These are phyloP conservation scores for Lagria hirta DNA, from an alignment of 2,888 invertebrate genomes.

Conservation along the genomic window DNA sequence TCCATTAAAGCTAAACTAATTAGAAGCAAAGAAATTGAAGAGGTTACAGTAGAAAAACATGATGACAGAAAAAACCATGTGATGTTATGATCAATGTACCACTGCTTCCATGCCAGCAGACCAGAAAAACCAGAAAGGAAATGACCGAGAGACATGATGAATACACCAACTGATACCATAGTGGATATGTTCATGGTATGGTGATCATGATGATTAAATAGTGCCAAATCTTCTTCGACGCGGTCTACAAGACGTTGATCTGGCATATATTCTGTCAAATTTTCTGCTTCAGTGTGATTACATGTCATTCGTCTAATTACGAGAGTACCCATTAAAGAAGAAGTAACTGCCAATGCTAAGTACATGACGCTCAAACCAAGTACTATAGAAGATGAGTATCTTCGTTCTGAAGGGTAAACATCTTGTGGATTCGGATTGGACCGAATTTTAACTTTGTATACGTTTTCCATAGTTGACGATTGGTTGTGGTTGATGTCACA, in stretches of 20 bases:
- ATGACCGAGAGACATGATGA: slow-evolving; percentile 58
- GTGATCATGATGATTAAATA: slow-evolving; percentile 9
- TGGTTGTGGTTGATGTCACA: no score
- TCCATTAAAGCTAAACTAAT: slow-evolving; percentile 27
- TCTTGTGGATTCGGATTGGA: slow-evolving; percentile 61
- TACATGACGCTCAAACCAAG: slow-evolving; percentile 66
- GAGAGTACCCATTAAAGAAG: slow-evolving; percentile 60
- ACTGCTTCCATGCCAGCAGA: slow-evolving; percentile 63
- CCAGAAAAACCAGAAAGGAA: slow-evolving; percentile 59
- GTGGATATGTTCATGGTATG: slow-evolving; percentile 36
- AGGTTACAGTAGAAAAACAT: slow-evolving; percentile 58
- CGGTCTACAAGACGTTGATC: slow-evolving; percentile 28
- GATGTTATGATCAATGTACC: slow-evolving; percentile 70
- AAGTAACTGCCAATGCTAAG: slow-evolving; percentile 61
- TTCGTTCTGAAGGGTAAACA: slow-evolving; percentile 66
- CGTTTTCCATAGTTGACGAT: slow-evolving; percentile 60
- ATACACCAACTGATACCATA: slow-evolving; percentile 54
- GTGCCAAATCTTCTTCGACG: slow-evolving; percentile 31
- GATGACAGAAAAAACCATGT: slow-evolving; percentile 63
- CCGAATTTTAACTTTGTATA: slow-evolving; percentile 68
- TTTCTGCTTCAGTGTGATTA: slow-evolving; percentile 7
- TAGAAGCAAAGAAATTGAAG: slow-evolving; percentile 48
- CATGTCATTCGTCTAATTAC: slow-evolving; percentile 45
- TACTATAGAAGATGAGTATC: slow-evolving; percentile 69
- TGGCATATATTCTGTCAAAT: slow-evolving; percentile 18